Conservation (phyloP, 1,140 invertebrate species). For the Trinorchestia longiramus region DNA sequence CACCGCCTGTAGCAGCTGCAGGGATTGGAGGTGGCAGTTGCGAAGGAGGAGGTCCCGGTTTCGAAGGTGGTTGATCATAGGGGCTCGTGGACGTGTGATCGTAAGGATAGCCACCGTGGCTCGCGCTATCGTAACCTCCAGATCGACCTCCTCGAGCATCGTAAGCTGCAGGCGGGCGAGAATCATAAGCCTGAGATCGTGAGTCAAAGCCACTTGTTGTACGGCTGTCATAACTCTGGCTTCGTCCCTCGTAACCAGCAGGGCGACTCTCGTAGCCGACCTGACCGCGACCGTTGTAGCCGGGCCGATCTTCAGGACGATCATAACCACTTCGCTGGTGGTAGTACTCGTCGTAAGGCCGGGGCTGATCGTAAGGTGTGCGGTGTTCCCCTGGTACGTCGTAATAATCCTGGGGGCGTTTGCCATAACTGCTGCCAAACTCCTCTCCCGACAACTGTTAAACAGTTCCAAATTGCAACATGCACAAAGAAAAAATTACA, state of each 20-base stretch:
- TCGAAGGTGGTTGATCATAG: not conserved
- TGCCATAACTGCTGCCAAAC: not conserved
- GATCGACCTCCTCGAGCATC: not conserved
- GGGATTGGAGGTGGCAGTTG: not conserved
- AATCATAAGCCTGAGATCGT: not conserved
- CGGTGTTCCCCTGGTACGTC: not conserved
- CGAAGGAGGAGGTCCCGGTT: not conserved
- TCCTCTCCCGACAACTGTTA: not conserved
- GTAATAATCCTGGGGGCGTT: constrained; percentile 43
- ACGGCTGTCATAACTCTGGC: not conserved
- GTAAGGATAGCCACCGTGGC: not conserved
- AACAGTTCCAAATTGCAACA: not conserved
- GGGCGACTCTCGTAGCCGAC: not conserved
- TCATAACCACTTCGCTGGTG: constrained; percentile 34
- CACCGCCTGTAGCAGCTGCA: not conserved
- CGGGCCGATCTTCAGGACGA: constrained; percentile 25
- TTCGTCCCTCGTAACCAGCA: constrained; percentile 23
- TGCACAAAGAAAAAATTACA: not conserved
- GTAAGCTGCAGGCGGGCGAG: not conserved
- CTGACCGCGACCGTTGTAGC: not conserved
- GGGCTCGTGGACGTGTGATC: not conserved
- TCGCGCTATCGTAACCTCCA: not conserved
- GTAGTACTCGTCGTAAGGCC: constrained; percentile 13
- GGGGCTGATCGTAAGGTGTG: not conserved
- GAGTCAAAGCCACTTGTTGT: not conserved